phyloP scores from a whole-genome alignment of 2,113 vertebrate species.

The Myrmecophaga tridactyla region DNA sequence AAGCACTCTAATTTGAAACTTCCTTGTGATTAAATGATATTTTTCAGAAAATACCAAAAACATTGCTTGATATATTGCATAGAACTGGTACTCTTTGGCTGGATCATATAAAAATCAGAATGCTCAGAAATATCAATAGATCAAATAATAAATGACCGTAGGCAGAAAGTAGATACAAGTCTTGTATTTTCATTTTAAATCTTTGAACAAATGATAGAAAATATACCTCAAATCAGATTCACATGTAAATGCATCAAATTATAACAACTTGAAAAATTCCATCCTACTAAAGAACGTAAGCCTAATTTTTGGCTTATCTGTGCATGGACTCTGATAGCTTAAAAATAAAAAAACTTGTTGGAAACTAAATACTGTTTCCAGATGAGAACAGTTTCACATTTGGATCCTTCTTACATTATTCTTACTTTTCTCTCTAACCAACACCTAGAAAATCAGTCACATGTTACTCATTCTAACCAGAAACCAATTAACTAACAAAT shows the following conservation, averaged over 20 bases:
- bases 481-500: constrained; percentile 43
- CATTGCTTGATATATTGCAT: constrained; percentile 24
- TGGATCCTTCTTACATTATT: constrained; percentile 49
- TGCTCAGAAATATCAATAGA: constrained; percentile 48
- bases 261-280: constrained; percentile 58
- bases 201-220: constrained; percentile 67
- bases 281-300: constrained; percentile 61
- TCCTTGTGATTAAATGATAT: constrained; percentile 48
- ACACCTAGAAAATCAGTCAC: constrained; percentile 26
- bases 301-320: constrained; percentile 63
- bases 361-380: constrained; percentile 50
- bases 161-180: constrained; percentile 13
- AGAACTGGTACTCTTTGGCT: constrained; percentile 68
- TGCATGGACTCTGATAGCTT: constrained; percentile 55
- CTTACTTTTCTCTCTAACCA: constrained; percentile 33
- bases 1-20: constrained; percentile 40
- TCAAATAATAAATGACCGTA: constrained; percentile 3
- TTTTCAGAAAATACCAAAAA: constrained; percentile 57
- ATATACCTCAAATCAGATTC: constrained; percentile 69
- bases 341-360: constrained; percentile 48
- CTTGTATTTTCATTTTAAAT: constrained; percentile 51
- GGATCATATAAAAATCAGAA: constrained; percentile 52
- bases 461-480: constrained; percentile 31
- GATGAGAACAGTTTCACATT: constrained; percentile 60
- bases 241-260: constrained; percentile 64